Base-by-base conservation (phyloP, 2,113 vertebrate genomes). In the Noctilio leporinus region DNA sequence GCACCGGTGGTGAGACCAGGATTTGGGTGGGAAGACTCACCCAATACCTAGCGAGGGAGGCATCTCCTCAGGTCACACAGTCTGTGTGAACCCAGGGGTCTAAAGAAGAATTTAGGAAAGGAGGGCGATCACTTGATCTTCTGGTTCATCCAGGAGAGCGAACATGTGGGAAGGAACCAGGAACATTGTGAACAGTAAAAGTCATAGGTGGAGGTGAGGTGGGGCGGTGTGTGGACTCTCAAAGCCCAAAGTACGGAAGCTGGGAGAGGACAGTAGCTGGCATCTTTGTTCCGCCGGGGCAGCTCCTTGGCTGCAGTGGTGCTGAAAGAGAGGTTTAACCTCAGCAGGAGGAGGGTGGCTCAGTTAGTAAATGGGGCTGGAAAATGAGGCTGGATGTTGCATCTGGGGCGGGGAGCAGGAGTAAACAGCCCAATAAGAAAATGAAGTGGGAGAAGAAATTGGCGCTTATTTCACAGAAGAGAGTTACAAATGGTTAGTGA, bases 161-260 rank as follows among this genome's bases (percentile, higher is more conserved):
- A 1, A 40, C 0, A 0, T 7, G 30, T 19, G 47, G 26, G 24
- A n/a, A 49, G 3, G 47, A 40, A 24, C 14, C 5, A 1, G n/a
- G 11, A 20, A 16, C 72, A 1, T 49, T 69, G 51, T 69, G 33
- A 55, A 76, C 47, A 40, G 38, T 7, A 38, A 38, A n/a, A 24
- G 49, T 7, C 1, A 0, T 10, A 6, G 24, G 49, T 22, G 8
- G 59, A 77, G 33, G 5, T 4, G 0, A 59, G 59, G 35, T 30
- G 35, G n/a, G n/a, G 22, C 0, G 16, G 45, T 28, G 57, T 2
- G 33, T 47, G 28, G 9, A 14, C 35, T 80, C n/a, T 59, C 24
- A 15, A 10, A 83, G 40, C 40, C 59, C 11, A 2, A 55, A 33
- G 47, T 30, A 7, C 2, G 7, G 69, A 30, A 22, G 2, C 45